Conservation (phyloP, 2,797 vertebrate genomes). For the Enteromius viviparus region DNA sequence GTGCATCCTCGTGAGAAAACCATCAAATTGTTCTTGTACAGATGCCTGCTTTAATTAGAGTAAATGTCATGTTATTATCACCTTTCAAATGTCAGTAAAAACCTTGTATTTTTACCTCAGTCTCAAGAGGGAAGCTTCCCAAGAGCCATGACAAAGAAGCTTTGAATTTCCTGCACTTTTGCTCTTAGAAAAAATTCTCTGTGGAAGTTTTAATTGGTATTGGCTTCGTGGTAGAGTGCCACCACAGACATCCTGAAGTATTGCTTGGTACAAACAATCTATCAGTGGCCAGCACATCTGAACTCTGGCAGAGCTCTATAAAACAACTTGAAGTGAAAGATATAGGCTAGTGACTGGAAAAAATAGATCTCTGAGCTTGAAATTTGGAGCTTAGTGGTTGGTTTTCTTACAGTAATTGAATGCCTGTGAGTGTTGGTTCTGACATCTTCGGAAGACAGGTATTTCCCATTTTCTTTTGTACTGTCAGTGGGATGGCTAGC, state of each 20-base stretch:
- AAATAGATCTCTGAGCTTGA: constrained; percentile 7
- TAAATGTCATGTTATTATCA: constrained; percentile 20
- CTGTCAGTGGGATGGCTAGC: background rate
- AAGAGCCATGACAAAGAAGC: background rate
- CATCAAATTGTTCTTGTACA: background rate
- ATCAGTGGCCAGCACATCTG: constrained; percentile 7
- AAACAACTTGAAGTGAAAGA: constrained; percentile 29
- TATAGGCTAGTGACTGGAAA: background rate
- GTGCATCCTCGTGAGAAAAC: background rate
- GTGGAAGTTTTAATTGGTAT: constrained; percentile 28
- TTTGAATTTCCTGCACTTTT: background rate
- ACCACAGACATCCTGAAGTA: background rate
- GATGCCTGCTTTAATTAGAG: background rate
- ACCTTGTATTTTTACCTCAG: background rate
- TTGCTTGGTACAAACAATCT: constrained; percentile 31
- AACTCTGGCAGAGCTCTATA: background rate
- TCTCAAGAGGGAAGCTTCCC: background rate
- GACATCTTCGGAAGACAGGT: constrained; percentile 31
- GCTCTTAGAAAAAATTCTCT: background rate
- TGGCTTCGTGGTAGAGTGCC: background rate
- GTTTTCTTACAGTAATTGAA: constrained; percentile 22
- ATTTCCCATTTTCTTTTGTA: constrained; percentile 10
- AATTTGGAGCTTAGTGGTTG: constrained; percentile 11
- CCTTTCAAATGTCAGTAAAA: background rate
- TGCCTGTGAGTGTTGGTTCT: constrained; percentile 20